Base-by-base conservation (phyloP, 2,888 invertebrate genomes). In the Chydorus sphaericus region DNA sequence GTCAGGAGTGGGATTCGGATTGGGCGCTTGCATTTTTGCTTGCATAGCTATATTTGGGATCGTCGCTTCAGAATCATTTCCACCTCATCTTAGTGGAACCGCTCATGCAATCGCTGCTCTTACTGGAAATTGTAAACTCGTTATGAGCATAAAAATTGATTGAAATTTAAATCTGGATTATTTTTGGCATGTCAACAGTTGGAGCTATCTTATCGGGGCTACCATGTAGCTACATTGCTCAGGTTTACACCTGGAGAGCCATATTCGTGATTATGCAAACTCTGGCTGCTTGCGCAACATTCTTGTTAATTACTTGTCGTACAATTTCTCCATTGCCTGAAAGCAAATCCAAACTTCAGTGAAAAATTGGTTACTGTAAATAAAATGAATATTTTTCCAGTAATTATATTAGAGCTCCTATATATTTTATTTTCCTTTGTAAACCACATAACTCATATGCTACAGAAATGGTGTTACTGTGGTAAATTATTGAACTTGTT, bases 11-110 rank as follows among this genome's bases (percentile, higher is more conserved):
- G 71, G 71, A 0, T 68, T 71, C 61, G 49, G 67, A 8, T 60
- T 71, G 28, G 73, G 73, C 0, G 64, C 68, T 56, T 65, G 68
- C 30, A 62, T 72, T 29, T 73, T 71, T 61, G 72, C 72, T 5
- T 67, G 70, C 6, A 68, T 73, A 26, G 66, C 71, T 26, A 65
- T 73, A 53, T 70, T 68, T 61, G 73, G 73, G 4, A 69, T 74
- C 3, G 67, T 71, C 48, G 70, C 73, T n/a, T 66, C 71, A 39
- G 73, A 73, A 61, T 64, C 68, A 31, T 70, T 70, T 18, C 72
- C 72, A 0, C 59, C 65, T 30, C 65, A 69, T 57, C 64, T 72
- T 48, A 69, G 70, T 44, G 73, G 73, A 18, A 70, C 71, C 6
- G 66, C 72, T 7, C 71, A 72, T 60, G 70, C 72, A 26, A 62